Evolutionary conservation across 2,888 invertebrate genomes (phyloP), one percentile per base, ranked within the genome.

Genomic region (Synergus japonicus): DNA sequence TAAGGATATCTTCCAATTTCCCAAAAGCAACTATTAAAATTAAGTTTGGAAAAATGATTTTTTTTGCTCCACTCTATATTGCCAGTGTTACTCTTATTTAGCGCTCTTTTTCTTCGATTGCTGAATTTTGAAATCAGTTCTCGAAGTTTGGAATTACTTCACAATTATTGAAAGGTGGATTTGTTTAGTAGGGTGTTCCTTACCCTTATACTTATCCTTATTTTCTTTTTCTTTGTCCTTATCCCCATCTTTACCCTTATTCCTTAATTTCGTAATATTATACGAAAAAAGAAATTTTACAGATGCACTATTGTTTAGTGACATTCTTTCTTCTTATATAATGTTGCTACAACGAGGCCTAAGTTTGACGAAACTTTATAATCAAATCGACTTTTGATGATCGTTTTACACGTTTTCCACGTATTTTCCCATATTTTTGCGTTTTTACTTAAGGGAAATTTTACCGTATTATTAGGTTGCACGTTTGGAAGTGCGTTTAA

Each of bases 401-500:
- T 65, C 5, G 29, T 41, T 58, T 58, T 58, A 7, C 15, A 18
- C 7, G 15, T 58, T 65, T 41, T 58, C 15, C 54, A 18, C 18
- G n/a, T 58, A 2, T 65, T 65, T 65, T 58, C 18, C 1, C 1
- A 7, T 15, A 13, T 29, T 22, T 64, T 44, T 18, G 43, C 29
- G 22, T 13, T 69, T 69, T 69, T 69, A 18, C 29, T 67, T 69
- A 15, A 69, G 37, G 15, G 37, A 13, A 73, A 29, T 37, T 73
- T 73, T 54, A 44, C n/a, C 49, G 49, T 54, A 18, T 54, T 13
- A 49, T 73, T 73, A 49, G 15, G 49, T 73, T 49, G 37, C 15
- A 37, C 54, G 69, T 54, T 54, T 49, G 49, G 49, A 73, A 73
- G 69, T 67, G 46, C 49, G 49, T 73, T 69, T 73, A 73, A 73